Evolutionary conservation across 1,140 invertebrate species (phyloP), one percentile per base, ranked within the genome.

Genomic region (Leptinotarsa undecemlineata): DNA sequence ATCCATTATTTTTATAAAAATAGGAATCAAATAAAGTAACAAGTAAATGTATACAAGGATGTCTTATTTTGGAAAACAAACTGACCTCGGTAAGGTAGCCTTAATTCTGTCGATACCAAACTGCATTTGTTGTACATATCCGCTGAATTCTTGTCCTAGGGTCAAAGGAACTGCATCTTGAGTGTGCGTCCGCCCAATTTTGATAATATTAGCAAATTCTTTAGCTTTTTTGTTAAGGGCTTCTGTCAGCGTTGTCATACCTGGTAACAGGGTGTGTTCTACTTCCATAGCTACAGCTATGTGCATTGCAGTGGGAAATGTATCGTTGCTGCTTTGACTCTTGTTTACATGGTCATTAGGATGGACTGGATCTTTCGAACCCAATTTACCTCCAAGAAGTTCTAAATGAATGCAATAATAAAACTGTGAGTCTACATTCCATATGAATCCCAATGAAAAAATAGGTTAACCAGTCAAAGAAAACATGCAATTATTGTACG

Each of bases 281-380:
- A 99, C 90, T 87, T 99, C 96, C 77, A 96, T 87, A 2, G 95
- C 98, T 14, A 98, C 95, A 15, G 98, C 95, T 81, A 99, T 96
- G 83, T 99, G 98, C 94, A 99, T 99, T 1, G 98, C 98, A 19
- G 98, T 99, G 14, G 98, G 98, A 85, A 97, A 99, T 11, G 98
- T 99, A 85, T 99, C 98, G 86, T 99, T 99, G 61, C 97, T 99
- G 86, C 98, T 99, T 87, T 99, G 98, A 61, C 95, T 96, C 88
- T 98, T 99, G 86, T 99, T 99, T 23, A 99, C 98, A 88, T 99
- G 98, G 85, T 99, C 98, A 87, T 99, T 99, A 3, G 98, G 98
- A 88, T 99, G 98, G 0, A 99, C 96, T 0, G 97, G 97, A n/a
- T n/a, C n/a, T n/a, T n/a, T n/a, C n/a, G n/a, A 94, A 57, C 98